Evolutionary conservation across 2,888 invertebrate species (phyloP).

Genomic region (Parnassius orleans): DNA sequence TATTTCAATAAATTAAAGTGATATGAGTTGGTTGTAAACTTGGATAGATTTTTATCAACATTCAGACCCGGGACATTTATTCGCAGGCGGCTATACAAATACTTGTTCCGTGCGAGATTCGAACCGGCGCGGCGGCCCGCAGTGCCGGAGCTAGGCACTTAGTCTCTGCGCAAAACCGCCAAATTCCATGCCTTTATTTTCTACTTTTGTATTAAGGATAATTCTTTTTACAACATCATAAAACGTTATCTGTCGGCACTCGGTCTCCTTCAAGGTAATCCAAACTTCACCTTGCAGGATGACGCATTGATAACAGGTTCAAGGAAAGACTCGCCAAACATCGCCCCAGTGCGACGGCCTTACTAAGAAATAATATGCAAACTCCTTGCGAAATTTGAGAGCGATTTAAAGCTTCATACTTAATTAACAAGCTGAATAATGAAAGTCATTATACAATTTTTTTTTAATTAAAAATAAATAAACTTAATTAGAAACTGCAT

Average conservation of each 20-base stretch:
- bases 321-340: constrained; percentile 11
- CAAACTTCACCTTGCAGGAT: constrained; percentile 5
- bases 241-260: constrained; percentile 9
- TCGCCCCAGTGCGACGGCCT: background rate
- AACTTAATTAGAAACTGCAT: too few species aligned
- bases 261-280: constrained; percentile 8
- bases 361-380: constrained; percentile 7
- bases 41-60: too few species aligned
- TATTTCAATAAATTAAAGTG: too few species aligned
- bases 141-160: too few species aligned
- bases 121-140: too few species aligned
- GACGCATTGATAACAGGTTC: constrained; percentile 7
- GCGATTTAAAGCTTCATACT: background rate
- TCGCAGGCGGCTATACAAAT: too few species aligned
- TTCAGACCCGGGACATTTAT: too few species aligned
- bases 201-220: constrained; percentile 8
- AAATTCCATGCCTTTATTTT: background rate
- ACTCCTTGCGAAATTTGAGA: background rate
- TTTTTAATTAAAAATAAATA: too few species aligned
- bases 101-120: too few species aligned
- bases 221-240: constrained; percentile 11
- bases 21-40: too few species aligned
- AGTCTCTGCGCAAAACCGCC: background rate
- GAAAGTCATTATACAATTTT: too few species aligned
- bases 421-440: too few species aligned